Conservation (phyloP, 2,797 vertebrate species). For the Threskiornis aethiopicus region DNA sequence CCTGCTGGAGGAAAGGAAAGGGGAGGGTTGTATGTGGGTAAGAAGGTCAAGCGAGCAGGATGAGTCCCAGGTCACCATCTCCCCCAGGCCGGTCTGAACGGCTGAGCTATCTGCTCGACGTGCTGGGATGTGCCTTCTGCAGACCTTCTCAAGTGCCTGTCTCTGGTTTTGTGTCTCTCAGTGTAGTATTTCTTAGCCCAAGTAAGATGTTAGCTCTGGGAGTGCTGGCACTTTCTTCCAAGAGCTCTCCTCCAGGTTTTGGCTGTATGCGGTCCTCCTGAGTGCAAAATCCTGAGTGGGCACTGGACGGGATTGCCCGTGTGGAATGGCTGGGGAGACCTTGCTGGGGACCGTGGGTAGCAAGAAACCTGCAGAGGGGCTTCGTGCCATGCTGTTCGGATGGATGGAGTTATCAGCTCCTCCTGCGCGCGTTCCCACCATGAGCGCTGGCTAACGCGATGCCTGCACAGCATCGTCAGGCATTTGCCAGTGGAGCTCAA, state of each 20-base stretch:
- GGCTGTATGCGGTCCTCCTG: not conserved
- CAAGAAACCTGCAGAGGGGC: not conserved
- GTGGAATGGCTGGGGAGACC: not conserved
- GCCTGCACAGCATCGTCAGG: not conserved
- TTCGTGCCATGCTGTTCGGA: rapidly evolving
- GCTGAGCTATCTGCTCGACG: not conserved
- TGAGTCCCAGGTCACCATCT: not conserved
- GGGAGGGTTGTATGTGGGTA: not conserved
- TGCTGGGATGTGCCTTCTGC: not conserved
- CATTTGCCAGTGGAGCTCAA: not conserved
- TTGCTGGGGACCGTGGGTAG: not conserved
- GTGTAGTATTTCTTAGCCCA: not conserved
- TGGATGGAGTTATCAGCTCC: not conserved
- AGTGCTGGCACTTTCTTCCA: not conserved
- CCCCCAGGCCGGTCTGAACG: not conserved
- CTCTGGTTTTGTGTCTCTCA: not conserved
- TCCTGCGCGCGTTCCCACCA: no score
- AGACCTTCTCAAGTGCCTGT: not conserved
- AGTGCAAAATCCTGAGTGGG: not conserved
- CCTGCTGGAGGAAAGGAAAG: not conserved
- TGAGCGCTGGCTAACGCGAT: not conserved
- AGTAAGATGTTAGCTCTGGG: not conserved
- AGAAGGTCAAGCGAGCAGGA: not conserved
- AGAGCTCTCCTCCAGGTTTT: not conserved
- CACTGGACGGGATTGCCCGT: not conserved